A percentile compares a stretch with the other conserved stretches of the same genome.
Conservation (phyloP, 2,888 invertebrate species). For the Oligia fasciuncula region DNA sequence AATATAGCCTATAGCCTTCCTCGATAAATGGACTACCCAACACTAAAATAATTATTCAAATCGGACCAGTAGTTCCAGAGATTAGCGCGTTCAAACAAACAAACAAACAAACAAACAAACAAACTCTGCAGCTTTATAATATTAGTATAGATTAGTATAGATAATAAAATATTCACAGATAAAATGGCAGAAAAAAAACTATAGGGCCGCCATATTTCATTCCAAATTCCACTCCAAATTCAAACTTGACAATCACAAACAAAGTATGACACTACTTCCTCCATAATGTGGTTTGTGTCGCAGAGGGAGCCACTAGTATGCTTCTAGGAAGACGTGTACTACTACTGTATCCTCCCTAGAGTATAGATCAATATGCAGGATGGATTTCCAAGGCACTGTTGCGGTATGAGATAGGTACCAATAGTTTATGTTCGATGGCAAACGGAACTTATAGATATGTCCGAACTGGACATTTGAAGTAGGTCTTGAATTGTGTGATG, state of each 20-base stretch:
- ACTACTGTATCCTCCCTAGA: slow-evolving; percentile 42
- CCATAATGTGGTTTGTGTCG: slow-evolving; percentile 26
- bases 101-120: no score
- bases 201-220: background rate
- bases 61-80: no score
- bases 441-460: slow-evolving; percentile 25
- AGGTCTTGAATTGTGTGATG: background rate
- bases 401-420: slow-evolving; percentile 28
- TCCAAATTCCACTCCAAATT: slow-evolving; percentile 9
- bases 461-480: background rate
- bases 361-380: slow-evolving; percentile 54
- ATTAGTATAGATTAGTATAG: no score
- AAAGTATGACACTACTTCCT: slow-evolving; percentile 15
- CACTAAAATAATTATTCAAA: no score
- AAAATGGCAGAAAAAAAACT: background rate
- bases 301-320: slow-evolving; percentile 33
- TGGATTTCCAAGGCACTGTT: slow-evolving; percentile 42
- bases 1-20: no score
- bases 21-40: no score
- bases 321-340: slow-evolving; percentile 19
- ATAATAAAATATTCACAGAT: no score
- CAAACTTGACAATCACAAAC: slow-evolving; percentile 41
- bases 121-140: no score
- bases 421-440: slow-evolving; percentile 18
- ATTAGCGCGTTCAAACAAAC: no score